A percentile compares a stretch with the other conserved stretches of the same genome.
These are phyloP conservation scores for Troilus luridus DNA, from an alignment of 2,888 invertebrate species.

Conservation along the genomic window DNA sequence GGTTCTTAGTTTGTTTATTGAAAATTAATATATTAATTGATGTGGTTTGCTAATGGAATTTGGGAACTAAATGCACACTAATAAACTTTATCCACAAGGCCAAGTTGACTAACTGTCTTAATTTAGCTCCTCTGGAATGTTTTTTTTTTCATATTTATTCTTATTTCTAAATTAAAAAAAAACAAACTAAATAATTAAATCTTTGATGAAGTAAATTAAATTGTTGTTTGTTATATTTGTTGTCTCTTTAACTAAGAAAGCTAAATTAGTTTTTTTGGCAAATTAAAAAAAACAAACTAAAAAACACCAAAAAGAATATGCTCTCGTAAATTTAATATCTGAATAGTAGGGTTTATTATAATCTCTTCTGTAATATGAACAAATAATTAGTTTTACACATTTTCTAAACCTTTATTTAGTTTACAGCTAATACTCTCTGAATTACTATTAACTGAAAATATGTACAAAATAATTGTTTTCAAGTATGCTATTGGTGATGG, in stretches of 20 bases:
- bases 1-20: constrained; percentile 54
- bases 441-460: constrained; percentile 53
- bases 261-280: not conserved
- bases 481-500: constrained; percentile 59
- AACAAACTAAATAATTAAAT: not conserved
- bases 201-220: not conserved
- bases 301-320: not conserved
- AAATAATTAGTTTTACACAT: constrained; percentile 47
- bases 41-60: constrained; percentile 60
- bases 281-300: not conserved
- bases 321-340: not conserved
- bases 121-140: constrained; percentile 8
- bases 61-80: constrained; percentile 59
- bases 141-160: constrained; percentile 25
- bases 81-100: constrained; percentile 64
- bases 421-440: constrained; percentile 44
- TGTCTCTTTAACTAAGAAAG: not conserved
- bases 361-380: constrained; percentile 57
- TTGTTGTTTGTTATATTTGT: not conserved
- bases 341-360: constrained; percentile 23
- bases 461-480: constrained; percentile 55
- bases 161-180: not conserved
- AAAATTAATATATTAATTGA: constrained; percentile 57
- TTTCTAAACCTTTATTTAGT: constrained; percentile 43
- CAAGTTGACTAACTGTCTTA: constrained; percentile 63